Evolutionary conservation across 2,113 vertebrate genomes (phyloP), one percentile per base, ranked within the genome.

Genomic region (Todiramphus chloris): DNA sequence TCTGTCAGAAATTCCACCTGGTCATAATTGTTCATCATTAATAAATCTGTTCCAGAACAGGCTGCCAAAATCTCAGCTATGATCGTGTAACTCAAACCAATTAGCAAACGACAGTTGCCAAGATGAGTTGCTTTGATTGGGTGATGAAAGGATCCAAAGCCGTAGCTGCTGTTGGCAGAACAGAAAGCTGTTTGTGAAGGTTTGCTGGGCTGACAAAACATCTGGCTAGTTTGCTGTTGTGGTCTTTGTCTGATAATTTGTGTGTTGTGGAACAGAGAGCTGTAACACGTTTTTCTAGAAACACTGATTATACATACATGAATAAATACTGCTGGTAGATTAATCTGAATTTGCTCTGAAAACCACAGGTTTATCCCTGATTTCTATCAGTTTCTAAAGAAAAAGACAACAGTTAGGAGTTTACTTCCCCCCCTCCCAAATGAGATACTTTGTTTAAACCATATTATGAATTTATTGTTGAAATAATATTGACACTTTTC

Each of bases 1-100:
- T 44, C 96, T 97, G 92, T 97, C 96, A 95, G 51, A 91, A 95
- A 94, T 87, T 81, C 94, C 97, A 96, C 95, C 95, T 97, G 97
- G 89, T 94, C 79, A 74, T 97, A 96, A 97, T 64, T 96, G 97
- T 97, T 96, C 96, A 96, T 97, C 16, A 41, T 92, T 95, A 97
- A 96, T 91, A 97, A 97, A 86, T 92, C 69, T 96, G 70, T 95
- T 95, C 75, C 15, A 76, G 73, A 89, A 62, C 60, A 86, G 55
- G 72, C 91, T 96, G 94, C 95, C 94, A 97, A 93, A 95, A 94
- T 89, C 56, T 95, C 83, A 72, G 66, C 70, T 96, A 37, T 51
- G 79, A 92, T 94, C 51, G 2, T 2, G 1, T 93, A 80, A 91
- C 88, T 85, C 88, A 90, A 93, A 66, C 86, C 96, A 92, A 98